Percentiles rank a stretch among this genome's conserved stretches.
phyloP scores from a whole-genome alignment of 2,113 vertebrate genomes.

The Vanacampus margaritifer region DNA sequence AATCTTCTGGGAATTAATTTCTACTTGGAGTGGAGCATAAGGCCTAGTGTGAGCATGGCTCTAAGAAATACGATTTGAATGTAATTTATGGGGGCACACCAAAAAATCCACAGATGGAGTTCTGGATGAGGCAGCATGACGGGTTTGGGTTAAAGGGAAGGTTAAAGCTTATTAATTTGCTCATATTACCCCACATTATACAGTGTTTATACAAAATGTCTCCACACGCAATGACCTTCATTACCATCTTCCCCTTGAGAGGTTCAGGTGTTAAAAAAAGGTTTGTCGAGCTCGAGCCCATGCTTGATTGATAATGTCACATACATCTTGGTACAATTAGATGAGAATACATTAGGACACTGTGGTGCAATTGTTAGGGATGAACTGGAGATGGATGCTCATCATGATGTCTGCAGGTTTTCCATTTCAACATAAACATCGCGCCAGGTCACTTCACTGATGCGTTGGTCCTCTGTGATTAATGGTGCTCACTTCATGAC shows the following conservation, averaged over 20 bases:
- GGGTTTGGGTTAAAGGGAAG: not conserved
- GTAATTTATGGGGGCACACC: not conserved
- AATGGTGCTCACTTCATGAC: constrained; percentile 21
- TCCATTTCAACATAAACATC: constrained; percentile 48
- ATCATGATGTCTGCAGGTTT: constrained; percentile 6
- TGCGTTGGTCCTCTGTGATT: constrained; percentile 43
- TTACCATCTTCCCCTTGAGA: constrained; percentile 12
- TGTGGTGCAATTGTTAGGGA: constrained; percentile 12
- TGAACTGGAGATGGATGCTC: constrained; percentile 4
- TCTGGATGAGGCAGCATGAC: constrained; percentile 1
- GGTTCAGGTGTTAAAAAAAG: constrained; percentile 29
- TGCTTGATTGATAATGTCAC: not conserved
- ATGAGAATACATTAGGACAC: constrained; percentile 9
- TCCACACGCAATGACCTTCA: not conserved
- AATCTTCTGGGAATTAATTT: too few relatives aligned
- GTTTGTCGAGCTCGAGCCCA: not conserved
- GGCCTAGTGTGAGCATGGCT: too few relatives aligned
- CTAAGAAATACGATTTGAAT: not conserved
- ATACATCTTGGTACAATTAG: not conserved
- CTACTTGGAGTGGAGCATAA: too few relatives aligned
- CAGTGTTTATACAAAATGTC: not conserved
- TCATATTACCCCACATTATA: not conserved
- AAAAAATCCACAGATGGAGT: not conserved
- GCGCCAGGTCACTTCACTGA: constrained; percentile 35
- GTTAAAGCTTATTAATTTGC: constrained; percentile 7